phyloP scores from a whole-genome alignment of 2,797 vertebrate species.

The Saxicola maurus region DNA sequence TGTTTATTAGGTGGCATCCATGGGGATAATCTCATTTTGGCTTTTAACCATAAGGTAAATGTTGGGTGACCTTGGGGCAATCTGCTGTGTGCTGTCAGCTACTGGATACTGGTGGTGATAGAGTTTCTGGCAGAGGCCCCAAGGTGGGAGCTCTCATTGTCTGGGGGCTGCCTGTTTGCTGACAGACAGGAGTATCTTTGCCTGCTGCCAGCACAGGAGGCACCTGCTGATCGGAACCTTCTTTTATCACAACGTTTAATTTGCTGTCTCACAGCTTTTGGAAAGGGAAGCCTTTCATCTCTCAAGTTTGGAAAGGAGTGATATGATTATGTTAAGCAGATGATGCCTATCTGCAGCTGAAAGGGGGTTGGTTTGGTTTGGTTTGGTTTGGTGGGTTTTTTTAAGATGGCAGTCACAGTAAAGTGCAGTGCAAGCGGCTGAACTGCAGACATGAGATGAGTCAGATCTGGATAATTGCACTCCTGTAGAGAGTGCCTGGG shows the following conservation, averaged over 20 bases:
- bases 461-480: neutral
- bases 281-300: conserved; percentile 24
- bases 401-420: neutral
- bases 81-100: conserved; percentile 26
- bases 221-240: conserved; percentile 35
- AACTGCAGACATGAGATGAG: neutral
- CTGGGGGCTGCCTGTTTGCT: neutral
- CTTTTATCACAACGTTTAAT: conserved; percentile 12
- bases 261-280: conserved; percentile 32
- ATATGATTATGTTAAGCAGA: neutral
- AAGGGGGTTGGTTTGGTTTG: neutral
- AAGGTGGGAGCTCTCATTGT: conserved; percentile 28
- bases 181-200: conserved; percentile 5
- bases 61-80: neutral
- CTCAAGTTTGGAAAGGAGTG: neutral
- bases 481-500: neutral
- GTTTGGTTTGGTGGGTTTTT: neutral
- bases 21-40: conserved; percentile 51
- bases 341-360: conserved; percentile 9
- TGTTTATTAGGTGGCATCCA: conserved; percentile 52
- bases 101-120: neutral
- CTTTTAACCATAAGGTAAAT: conserved; percentile 36
- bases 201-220: conserved; percentile 20
- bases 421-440: neutral
- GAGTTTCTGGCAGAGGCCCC: conserved; percentile 17